These are phyloP conservation scores for Tetraodon nigroviridis DNA, from an alignment of 2,113 vertebrate genomes.

Conservation along the genomic window DNA sequence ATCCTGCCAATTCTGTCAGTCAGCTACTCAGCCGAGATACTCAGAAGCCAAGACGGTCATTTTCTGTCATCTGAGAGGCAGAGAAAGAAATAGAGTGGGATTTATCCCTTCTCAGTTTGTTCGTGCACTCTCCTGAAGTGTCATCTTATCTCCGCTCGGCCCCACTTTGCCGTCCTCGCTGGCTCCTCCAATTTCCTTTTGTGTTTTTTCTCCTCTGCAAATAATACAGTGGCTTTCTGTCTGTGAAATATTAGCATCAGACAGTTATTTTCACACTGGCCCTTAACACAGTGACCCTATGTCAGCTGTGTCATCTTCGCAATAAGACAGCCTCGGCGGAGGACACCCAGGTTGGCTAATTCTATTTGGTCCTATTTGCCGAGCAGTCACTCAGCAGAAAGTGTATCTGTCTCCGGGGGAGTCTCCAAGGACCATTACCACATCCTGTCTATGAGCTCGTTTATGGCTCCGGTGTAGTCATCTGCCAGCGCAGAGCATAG, in stretches of 20 bases:
- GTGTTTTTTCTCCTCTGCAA: conserved; percentile 46
- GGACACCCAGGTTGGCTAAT: conserved; percentile 56
- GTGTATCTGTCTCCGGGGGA: conserved; percentile 51
- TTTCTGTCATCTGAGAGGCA: conserved; percentile 55
- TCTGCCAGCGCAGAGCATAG: conserved; percentile 39
- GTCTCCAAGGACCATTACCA: conserved; percentile 64
- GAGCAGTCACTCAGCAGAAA: conserved; percentile 58
- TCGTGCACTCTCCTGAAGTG: conserved; percentile 56
- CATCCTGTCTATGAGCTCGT: conserved; percentile 58
- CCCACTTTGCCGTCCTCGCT: conserved; percentile 49
- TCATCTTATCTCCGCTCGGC: conserved; percentile 62
- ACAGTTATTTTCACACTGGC: conserved; percentile 17
- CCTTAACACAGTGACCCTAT: conserved; percentile 29
- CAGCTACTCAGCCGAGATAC: conserved; percentile 37
- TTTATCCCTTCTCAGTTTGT: conserved; percentile 55
- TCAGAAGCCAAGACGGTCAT: conserved; percentile 54
- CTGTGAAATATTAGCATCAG: conserved; percentile 21
- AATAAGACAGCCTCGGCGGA: conserved; percentile 27
- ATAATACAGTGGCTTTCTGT: conserved; percentile 32
- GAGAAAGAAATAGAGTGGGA: conserved; percentile 43
- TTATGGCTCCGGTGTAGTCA: conserved; percentile 52
- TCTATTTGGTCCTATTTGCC: conserved; percentile 62
- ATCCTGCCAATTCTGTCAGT: conserved; percentile 22
- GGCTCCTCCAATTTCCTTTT: conserved; percentile 54
- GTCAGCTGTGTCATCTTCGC: conserved; percentile 31